phyloP scores from a whole-genome alignment of 2,888 invertebrate species.

The Athripsodes cinereus region DNA sequence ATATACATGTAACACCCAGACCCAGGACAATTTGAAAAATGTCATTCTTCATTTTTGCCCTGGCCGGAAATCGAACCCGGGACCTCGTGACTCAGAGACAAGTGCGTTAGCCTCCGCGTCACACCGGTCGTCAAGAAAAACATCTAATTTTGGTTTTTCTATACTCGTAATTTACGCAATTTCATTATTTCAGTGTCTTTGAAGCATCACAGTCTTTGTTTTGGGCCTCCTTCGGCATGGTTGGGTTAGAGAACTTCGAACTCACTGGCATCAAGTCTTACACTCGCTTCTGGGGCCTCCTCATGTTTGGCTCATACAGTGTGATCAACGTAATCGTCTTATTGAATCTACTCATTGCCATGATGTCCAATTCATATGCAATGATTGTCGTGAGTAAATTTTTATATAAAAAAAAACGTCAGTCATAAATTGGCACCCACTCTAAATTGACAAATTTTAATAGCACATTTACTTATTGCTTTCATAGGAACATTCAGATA shows the following conservation, averaged over 20 bases:
- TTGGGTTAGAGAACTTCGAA: slow-evolving; percentile 84
- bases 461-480: too few relatives aligned
- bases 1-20: too few relatives aligned
- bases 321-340: slow-evolving; percentile 93
- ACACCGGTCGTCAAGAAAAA: too few relatives aligned
- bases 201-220: slow-evolving; percentile 93
- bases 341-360: slow-evolving; percentile 90
- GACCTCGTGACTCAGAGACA: too few relatives aligned
- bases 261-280: slow-evolving; percentile 81
- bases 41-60: too few relatives aligned
- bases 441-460: background rate
- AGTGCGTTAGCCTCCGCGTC: too few relatives aligned
- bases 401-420: too few relatives aligned
- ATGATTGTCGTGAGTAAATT: slow-evolving; percentile 71
- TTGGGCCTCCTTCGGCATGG: slow-evolving; percentile 94
- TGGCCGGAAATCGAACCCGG: too few relatives aligned
- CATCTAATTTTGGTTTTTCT: too few relatives aligned
- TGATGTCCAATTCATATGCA: slow-evolving; percentile 97
- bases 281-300: slow-evolving; percentile 90
- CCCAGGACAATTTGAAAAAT: too few relatives aligned
- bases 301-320: slow-evolving; percentile 95
- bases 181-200: slow-evolving; percentile 65
- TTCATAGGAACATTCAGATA: slow-evolving; percentile 80
- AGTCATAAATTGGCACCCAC: too few relatives aligned
- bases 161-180: background rate